These are phyloP conservation scores for Monarcha castaneiventris DNA, from an alignment of 2,113 vertebrate genomes.

Conservation along the genomic window DNA sequence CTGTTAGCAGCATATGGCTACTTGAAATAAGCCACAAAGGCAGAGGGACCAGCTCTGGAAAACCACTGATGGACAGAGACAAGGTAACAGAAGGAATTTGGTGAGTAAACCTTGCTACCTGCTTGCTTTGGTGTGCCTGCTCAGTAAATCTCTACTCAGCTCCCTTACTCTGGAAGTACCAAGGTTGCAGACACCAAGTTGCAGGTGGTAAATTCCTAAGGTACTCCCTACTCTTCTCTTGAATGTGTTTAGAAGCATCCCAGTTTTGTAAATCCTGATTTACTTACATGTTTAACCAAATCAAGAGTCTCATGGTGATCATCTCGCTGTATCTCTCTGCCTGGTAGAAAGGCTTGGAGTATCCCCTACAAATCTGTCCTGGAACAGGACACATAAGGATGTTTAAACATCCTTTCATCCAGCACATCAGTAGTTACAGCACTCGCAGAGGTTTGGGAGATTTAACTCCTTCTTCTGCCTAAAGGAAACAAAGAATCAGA, in stretches of 20 bases:
- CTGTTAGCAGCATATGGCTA: background rate
- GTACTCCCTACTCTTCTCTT: background rate
- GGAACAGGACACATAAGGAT: background rate
- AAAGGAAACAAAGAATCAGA: background rate
- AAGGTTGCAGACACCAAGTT: background rate
- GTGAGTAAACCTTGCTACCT: background rate
- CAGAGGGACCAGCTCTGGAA: background rate
- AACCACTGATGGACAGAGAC: background rate
- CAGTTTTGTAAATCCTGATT: background rate
- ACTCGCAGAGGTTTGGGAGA: background rate
- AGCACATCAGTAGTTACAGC: background rate
- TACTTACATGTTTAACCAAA: background rate
- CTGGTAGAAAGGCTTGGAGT: background rate
- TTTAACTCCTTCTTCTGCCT: background rate
- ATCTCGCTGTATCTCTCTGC: background rate
- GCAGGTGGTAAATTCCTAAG: background rate
- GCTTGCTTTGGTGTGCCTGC: background rate
- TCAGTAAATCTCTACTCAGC: background rate
- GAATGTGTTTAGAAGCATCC: background rate
- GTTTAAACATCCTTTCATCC: background rate
- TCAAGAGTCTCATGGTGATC: background rate
- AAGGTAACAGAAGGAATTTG: background rate
- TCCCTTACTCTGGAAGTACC: background rate
- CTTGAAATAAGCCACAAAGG: background rate
- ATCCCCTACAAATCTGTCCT: background rate